Evolutionary conservation across 2,797 vertebrate species (phyloP).

Genomic region (Vespertilio murinus): DNA sequence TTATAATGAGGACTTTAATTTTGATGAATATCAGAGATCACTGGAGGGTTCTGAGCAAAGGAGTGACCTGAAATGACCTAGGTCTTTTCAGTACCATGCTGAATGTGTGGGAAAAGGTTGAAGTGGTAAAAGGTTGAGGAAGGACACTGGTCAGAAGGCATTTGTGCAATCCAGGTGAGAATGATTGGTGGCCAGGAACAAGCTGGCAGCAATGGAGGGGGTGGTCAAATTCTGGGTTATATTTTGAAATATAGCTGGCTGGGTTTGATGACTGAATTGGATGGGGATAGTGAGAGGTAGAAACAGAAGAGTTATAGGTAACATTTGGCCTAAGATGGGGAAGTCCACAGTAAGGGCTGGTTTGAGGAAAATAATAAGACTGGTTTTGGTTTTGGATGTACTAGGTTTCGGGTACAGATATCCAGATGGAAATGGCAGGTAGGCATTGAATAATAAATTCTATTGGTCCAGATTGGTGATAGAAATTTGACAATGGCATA

Average conservation of each 20-base stretch:
- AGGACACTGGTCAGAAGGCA: fast-evolving
- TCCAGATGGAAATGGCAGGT: not conserved
- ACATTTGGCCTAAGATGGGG: not conserved
- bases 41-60: not conserved
- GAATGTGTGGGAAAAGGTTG: not conserved
- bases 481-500: not conserved
- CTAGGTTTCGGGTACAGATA: not conserved
- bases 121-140: too few relatives aligned
- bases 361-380: not conserved
- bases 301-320: not conserved
- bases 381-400: not conserved
- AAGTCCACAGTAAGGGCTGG: not conserved
- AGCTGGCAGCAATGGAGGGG: not conserved
- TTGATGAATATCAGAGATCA: not conserved
- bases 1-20: not conserved
- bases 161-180: not conserved
- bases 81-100: not conserved
- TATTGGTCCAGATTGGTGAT: not conserved
- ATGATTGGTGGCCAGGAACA: not conserved
- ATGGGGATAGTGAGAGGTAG: not conserved
- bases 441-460: not conserved
- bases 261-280: not conserved
- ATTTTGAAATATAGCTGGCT: not conserved
- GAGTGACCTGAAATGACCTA: not conserved
- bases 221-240: not conserved